Evolutionary conservation across 1,140 invertebrate species (phyloP).

Genomic region (Drosophila paulistorum): DNA sequence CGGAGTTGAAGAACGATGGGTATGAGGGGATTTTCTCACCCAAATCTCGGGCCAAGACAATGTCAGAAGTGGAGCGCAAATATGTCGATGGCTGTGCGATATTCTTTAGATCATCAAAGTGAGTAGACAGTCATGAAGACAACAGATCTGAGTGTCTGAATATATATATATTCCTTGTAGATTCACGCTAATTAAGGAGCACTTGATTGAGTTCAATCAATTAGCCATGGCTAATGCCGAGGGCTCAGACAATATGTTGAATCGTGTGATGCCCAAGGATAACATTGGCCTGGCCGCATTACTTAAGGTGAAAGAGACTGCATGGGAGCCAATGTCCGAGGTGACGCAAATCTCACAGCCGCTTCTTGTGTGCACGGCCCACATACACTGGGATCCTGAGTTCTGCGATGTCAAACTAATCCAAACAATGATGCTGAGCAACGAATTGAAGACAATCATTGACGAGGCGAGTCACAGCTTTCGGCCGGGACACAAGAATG

Average conservation of each 20-base stretch:
- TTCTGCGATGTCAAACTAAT: constrained; percentile 99
- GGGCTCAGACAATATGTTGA: constrained; percentile 99
- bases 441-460: constrained; percentile 93
- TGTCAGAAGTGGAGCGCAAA: constrained; percentile 98
- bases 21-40: constrained; percentile 99
- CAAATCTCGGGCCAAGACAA: constrained; percentile 99
- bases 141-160: not conserved
- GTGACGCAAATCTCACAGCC: constrained; percentile 91
- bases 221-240: constrained; percentile 99
- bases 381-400: constrained; percentile 99
- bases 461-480: constrained; percentile 89
- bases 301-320: constrained; percentile 95
- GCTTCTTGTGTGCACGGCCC: constrained; percentile 97
- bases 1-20: constrained; percentile 95
- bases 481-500: constrained; percentile 86
- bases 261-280: constrained; percentile 99
- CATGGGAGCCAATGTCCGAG: constrained; percentile 94
- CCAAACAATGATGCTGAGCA: constrained; percentile 99
- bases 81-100: constrained; percentile 99
- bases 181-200: constrained; percentile 97
- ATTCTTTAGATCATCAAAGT: constrained; percentile 98
- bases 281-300: constrained; percentile 98
- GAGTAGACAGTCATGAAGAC: constrained; percentile 61
- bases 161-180: constrained; percentile 84
- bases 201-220: constrained; percentile 99